phyloP scores from a whole-genome alignment of 37 sponge, comb jelly and placozoan genomes.

The Bolinopsis microptera region DNA sequence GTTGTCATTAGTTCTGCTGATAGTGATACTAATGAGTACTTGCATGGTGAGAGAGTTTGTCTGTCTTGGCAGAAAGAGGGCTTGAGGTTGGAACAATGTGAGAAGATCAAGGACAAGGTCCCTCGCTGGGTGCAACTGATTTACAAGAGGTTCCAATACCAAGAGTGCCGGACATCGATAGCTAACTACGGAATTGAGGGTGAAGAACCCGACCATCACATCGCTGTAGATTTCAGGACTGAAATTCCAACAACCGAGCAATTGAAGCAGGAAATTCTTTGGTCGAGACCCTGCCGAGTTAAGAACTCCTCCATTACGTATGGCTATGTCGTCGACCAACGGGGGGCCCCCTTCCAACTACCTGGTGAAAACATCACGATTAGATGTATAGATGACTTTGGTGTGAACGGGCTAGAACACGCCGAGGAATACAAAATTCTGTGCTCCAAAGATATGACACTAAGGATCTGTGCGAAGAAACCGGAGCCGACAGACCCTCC shows the following conservation, averaged over 20 bases:
- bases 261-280: not conserved
- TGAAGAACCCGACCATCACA: not conserved
- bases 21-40: not conserved
- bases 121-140: not conserved
- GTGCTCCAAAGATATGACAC: not conserved
- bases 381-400: not conserved
- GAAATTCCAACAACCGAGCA: not conserved
- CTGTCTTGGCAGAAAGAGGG: not conserved
- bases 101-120: not conserved
- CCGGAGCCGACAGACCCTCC: not conserved
- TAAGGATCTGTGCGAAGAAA: not conserved
- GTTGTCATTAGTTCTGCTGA: not conserved
- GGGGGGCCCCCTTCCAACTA: not conserved
- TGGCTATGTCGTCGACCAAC: not conserved
- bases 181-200: not conserved
- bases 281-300: not conserved
- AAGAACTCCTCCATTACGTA: not conserved
- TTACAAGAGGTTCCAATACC: not conserved
- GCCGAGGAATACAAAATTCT: not conserved
- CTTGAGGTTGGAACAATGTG: not conserved
- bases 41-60: not conserved
- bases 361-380: not conserved
- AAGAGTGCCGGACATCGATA: not conserved
- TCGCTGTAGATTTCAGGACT: not conserved
- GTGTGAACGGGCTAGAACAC: not conserved